phyloP scores from a whole-genome alignment of 2,113 vertebrate genomes.

The Pygathrix nemaeus region DNA sequence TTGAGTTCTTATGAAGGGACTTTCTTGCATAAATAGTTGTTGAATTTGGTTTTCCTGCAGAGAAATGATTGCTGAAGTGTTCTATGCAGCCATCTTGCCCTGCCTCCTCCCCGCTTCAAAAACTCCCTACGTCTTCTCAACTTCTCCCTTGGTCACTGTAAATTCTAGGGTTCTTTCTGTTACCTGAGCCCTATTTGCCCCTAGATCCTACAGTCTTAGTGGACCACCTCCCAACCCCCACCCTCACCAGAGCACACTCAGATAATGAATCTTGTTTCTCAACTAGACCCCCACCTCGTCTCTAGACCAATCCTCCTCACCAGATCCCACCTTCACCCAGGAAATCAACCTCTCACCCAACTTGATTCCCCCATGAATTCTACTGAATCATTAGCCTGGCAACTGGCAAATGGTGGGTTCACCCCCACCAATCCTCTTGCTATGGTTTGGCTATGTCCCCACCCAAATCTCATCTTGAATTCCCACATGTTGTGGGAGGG shows the following conservation, averaged over 20 bases:
- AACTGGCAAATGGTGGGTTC: no score
- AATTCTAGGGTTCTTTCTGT: background rate
- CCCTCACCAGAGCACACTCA: background rate
- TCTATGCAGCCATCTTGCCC: no score
- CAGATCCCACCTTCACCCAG: background rate
- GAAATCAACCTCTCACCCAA: background rate
- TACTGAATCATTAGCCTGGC: no score
- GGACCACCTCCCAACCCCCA: background rate
- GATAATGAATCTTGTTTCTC: background rate
- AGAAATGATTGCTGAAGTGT: no score
- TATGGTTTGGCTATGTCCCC: no score
- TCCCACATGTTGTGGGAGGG: no score
- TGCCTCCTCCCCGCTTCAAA: no score
- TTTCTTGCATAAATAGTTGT: no score
- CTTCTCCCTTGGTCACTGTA: background rate
- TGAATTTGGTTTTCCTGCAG: no score
- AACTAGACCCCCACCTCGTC: background rate
- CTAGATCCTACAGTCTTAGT: background rate
- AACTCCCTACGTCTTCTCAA: background rate
- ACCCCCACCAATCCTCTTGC: no score
- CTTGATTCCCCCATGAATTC: background rate
- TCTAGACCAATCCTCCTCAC: background rate
- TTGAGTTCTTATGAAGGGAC: no score
- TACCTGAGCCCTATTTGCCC: background rate
- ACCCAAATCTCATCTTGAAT: no score